Evolutionary conservation across 1,140 invertebrate species (phyloP), one percentile per base, ranked within the genome.

Genomic region (Panagrolaimus sp.): DNA sequence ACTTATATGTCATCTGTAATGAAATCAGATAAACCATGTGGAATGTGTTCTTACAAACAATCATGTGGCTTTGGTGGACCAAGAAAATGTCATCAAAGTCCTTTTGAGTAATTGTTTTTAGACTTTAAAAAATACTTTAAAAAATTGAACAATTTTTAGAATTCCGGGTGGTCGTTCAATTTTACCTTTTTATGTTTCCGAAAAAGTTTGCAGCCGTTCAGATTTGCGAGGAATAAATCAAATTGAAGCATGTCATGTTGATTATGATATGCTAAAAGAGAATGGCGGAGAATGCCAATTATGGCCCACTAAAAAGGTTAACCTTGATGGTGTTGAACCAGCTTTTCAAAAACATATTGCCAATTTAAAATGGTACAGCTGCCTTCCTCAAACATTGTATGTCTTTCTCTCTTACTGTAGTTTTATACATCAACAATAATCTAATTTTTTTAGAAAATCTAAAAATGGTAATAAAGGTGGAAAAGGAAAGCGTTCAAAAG

Each of bases 111-210:
- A 72, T 20, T 47, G 9, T 11, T n/a, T 23, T 38, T 68, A 43
- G 25, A 57, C 23, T 65, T n/a, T 20, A 5, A 9, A 4, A 61
- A 14, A 51, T 25, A 14, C 5, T 23, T 66, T 71, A 63, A 64
- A 46, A 13, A n/a, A n/a, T n/a, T n/a, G n/a, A n/a, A n/a, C 53
- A 9, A 64, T 68, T 71, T 79, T 63, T 38, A 80, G 79, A 64
- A 66, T 83, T n/a, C 72, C 68, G 23, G 80, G 79, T 31, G 80
- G 78, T 1, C 67, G 80, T 14, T 63, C 80, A 8, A 63, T 82
- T 16, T 68, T 81, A 5, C 80, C 80, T 13, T 82, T 82, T 51
- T 82, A 72, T 67, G 80, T 82, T 9, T 74, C 81, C 13, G 80
- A 82, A 71, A 71, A 76, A 47, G 81, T 82, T 44, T 82, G 80